Percentiles rank a stretch among this genome's conserved stretches.
These are phyloP conservation scores for Wasmannia auropunctata DNA, from an alignment of 1,140 invertebrate genomes.

Conservation along the genomic window DNA sequence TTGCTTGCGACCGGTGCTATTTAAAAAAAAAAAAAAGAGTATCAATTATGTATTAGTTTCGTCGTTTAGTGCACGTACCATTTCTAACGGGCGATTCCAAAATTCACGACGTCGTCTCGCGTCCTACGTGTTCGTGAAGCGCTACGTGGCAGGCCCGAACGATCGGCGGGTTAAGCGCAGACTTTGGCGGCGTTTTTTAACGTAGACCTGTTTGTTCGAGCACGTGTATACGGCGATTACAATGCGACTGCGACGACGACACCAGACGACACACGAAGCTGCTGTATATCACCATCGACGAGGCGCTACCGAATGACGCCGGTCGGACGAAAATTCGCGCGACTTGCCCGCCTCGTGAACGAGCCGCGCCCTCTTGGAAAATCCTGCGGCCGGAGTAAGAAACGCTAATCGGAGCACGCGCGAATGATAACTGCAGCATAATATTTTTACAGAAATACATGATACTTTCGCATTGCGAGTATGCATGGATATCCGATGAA, in stretches of 20 bases:
- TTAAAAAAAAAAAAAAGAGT: neutral
- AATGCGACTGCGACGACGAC: slow-evolving; percentile 25
- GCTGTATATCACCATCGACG: neutral
- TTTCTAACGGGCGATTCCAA: slow-evolving; percentile 17
- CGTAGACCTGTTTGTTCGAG: slow-evolving; percentile 15
- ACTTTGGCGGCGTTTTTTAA: neutral
- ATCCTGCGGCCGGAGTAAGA: neutral
- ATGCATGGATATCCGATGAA: neutral
- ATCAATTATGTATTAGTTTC: neutral
- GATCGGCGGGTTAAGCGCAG: neutral
- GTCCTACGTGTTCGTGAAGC: neutral
- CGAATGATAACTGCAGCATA: neutral
- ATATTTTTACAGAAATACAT: neutral
- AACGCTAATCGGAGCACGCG: neutral
- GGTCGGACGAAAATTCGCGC: neutral
- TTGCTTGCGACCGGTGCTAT: neutral
- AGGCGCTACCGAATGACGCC: neutral
- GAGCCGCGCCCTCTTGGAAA: neutral
- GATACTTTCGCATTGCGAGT: neutral
- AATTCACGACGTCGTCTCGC: neutral
- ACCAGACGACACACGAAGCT: slow-evolving; percentile 64
- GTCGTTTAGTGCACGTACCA: neutral
- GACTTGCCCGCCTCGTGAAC: no score
- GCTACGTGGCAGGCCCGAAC: neutral
- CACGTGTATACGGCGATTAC: slow-evolving; percentile 60